Conservation (phyloP, 2,888 invertebrate genomes). For the Diadegma fenestrale region DNA sequence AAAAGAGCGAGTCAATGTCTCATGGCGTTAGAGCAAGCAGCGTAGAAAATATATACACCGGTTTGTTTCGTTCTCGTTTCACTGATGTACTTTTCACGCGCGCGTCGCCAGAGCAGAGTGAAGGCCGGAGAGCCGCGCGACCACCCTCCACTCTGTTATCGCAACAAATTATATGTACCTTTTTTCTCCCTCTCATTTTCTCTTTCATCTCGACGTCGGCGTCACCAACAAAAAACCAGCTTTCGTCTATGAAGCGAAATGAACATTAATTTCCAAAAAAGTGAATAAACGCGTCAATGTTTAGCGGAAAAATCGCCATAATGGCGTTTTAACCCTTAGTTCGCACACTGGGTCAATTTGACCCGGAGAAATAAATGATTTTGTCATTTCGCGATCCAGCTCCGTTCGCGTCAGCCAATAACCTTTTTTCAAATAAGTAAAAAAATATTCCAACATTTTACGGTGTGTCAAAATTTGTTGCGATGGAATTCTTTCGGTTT, state of each 20-base stretch:
- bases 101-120: constrained; percentile 11
- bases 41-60: constrained; percentile 42
- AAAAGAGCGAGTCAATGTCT: constrained; percentile 18
- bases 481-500: no score
- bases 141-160: constrained; percentile 52
- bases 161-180: constrained; percentile 56
- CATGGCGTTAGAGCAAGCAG: constrained; percentile 30
- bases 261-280: constrained; percentile 22
- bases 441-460: no score
- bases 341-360: not conserved
- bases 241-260: not conserved
- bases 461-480: no score
- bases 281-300: not conserved
- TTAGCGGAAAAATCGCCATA: not conserved
- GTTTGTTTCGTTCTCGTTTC: constrained; percentile 62
- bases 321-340: no score
- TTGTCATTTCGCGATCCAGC: not conserved
- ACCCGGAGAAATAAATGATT: not conserved
- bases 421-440: no score
- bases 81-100: constrained; percentile 67
- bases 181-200: constrained; percentile 14
- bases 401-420: no score
- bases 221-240: not conserved
- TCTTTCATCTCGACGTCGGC: not conserved
- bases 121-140: not conserved